A percentile compares a stretch with the other conserved stretches of the same genome.
These are phyloP conservation scores for Andrena hattorfiana DNA, from an alignment of 2,888 invertebrate genomes.

Conservation along the genomic window DNA sequence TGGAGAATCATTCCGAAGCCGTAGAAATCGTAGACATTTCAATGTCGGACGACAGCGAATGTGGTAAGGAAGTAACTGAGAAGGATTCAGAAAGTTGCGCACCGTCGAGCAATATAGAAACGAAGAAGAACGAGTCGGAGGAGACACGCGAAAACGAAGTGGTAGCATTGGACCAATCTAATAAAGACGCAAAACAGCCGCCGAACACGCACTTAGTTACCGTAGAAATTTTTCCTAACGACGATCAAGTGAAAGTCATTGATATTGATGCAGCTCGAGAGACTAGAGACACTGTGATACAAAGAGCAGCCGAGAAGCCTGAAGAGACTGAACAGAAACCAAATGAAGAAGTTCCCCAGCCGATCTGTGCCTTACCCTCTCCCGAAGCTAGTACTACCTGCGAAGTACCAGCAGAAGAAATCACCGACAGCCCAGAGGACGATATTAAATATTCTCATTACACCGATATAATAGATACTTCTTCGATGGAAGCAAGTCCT, in stretches of 20 bases:
- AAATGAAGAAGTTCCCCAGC: not conserved
- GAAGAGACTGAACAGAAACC: not conserved
- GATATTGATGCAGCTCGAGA: not conserved
- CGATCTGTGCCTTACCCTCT: not conserved
- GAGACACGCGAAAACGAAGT: not conserved
- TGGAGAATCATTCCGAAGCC: not conserved
- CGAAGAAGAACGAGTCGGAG: not conserved
- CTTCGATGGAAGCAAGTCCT: not conserved
- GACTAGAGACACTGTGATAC: not conserved
- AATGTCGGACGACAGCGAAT: not conserved
- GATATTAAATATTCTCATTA: not conserved
- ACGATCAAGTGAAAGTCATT: constrained; percentile 41
- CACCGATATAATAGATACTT: not conserved
- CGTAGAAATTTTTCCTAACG: constrained; percentile 45
- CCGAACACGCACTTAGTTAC: constrained; percentile 27
- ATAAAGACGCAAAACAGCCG: constrained; percentile 8
- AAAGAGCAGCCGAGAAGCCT: not conserved
- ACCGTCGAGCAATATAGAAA: not conserved
- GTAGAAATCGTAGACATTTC: not conserved
- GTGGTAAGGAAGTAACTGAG: not conserved
- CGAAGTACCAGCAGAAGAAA: not conserved
- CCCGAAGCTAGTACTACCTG: not conserved
- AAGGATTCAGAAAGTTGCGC: not conserved
- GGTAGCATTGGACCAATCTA: not conserved
- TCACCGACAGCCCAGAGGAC: not conserved